Percentiles rank a stretch among this genome's conserved stretches.
Conservation (phyloP, 2,888 invertebrate species). For the Cinara cedri region DNA sequence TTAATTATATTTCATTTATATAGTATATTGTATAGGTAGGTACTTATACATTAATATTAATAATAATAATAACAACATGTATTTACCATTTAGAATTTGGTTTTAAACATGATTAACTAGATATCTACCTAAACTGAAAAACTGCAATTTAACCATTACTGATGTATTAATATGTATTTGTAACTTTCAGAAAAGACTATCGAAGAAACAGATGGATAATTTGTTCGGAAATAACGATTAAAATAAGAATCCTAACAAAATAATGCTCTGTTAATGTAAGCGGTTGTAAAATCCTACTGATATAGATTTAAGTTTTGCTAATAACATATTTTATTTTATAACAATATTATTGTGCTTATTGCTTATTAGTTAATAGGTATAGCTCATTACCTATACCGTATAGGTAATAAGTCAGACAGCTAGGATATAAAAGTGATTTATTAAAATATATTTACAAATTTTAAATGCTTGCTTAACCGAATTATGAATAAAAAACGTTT, state of each 20-base stretch:
- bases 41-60: conserved; percentile 8
- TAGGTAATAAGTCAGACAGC: too few relatives aligned
- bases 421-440: too few relatives aligned
- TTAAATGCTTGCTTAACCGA: too few relatives aligned
- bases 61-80: conserved; percentile 19
- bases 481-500: too few relatives aligned
- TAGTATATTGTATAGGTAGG: conserved; percentile 1
- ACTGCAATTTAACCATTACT: conserved; percentile 41
- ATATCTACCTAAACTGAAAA: conserved; percentile 7
- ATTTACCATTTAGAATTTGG: neutral
- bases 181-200: conserved; percentile 58
- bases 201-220: conserved; percentile 58
- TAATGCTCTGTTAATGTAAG: conserved; percentile 50
- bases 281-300: conserved; percentile 33
- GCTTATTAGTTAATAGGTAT: neutral
- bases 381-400: too few relatives aligned
- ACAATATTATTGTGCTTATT: conserved; percentile 3
- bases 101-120: conserved; percentile 32
- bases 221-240: conserved; percentile 54
- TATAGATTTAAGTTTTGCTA: conserved; percentile 4
- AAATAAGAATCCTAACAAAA: conserved; percentile 57
- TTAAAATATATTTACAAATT: too few relatives aligned
- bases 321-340: neutral
- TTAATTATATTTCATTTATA: neutral
- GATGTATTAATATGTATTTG: conserved; percentile 49